Evolutionary conservation across 2,113 vertebrate genomes (phyloP), one percentile per base, ranked within the genome.

Genomic region (Perca fluviatilis): DNA sequence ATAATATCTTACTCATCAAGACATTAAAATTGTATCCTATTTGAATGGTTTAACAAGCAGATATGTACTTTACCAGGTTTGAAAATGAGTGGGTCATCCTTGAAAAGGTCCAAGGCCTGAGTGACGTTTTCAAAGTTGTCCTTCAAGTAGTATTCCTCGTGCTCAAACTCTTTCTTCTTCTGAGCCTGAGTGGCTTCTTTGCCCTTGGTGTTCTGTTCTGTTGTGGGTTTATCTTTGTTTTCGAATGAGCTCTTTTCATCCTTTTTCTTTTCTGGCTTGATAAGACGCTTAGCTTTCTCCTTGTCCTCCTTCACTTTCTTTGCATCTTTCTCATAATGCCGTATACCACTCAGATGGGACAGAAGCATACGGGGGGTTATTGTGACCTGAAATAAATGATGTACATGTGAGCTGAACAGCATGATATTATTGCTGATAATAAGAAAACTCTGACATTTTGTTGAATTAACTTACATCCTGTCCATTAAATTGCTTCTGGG

Each of bases 301-400:
- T 74, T 95, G 83, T 97, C 95, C 83, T 98, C 97, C 72, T 94
- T 96, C 77, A 98, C 97, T 93, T 98, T 99, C 75, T 95, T 90
- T 75, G 94, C 86, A 75, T 99, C 97, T 88, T 98, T 99, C 82
- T 99, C 98, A 79, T 99, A 99, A 84, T 99, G 98, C 67, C 98
- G 96, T 84, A 99, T 99, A 19, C 98, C 98, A 90, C 98, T 99
- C 84, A 99, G 90, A 72, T 99, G 98, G 49, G 98, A 99, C 79
- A 98, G 94, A 67, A 99, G 83, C 91, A 97, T 93, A 58, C 98
- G 96, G 43, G 97, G 92, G 9, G 98, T 99, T 92, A 99, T 95
- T 21, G 94, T 94, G 40, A 99, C 98, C 98, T 99, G 87, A 84
- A 80, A 70, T 13, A 40, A 53, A 66, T 8, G 19, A 76, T 16